A percentile compares a stretch with the other conserved stretches of the same genome.
These are phyloP conservation scores for Eudorcas thomsonii DNA, from an alignment of 2,113 vertebrate species.

Conservation along the genomic window DNA sequence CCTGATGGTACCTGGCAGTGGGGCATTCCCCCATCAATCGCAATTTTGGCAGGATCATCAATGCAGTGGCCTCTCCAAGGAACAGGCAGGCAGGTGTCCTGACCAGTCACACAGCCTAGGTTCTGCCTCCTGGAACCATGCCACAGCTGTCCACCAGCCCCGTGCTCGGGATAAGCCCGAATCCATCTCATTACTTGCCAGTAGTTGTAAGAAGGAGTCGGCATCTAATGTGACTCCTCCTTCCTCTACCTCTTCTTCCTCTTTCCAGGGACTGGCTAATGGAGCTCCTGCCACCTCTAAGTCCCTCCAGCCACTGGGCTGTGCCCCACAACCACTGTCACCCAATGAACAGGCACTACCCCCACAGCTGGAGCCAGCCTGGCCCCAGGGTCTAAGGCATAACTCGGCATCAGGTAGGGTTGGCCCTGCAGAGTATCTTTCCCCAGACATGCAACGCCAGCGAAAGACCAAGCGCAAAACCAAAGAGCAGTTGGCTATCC, in stretches of 20 bases:
- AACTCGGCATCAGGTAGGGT: constrained; percentile 45
- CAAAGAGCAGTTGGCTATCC: constrained; percentile 89
- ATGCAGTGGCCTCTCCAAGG: constrained; percentile 49
- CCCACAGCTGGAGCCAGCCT: constrained; percentile 49
- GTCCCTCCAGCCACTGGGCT: constrained; percentile 47
- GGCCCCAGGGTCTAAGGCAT: constrained; percentile 57
- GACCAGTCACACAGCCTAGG: constrained; percentile 4
- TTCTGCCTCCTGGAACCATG: constrained; percentile 59
- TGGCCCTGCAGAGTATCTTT: constrained; percentile 48
- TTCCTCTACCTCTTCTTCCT: constrained; percentile 75
- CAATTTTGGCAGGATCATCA: constrained; percentile 62
- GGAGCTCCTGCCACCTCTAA: constrained; percentile 62
- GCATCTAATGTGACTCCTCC: constrained; percentile 46
- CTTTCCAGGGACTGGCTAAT: constrained; percentile 80
- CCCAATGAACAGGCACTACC: constrained; percentile 59
- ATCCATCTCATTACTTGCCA: constrained; percentile 44
- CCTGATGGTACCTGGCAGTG: constrained; percentile 48
- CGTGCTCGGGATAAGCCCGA: constrained; percentile 20
- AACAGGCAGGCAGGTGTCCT: constrained; percentile 13
- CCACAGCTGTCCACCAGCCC: constrained; percentile 14
- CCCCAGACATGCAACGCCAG: constrained; percentile 70
- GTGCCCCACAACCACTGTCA: constrained; percentile 56
- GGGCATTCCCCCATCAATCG: constrained; percentile 51
- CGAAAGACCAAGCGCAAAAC: constrained; percentile 88
- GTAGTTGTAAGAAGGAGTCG: constrained; percentile 74